A percentile compares a stretch with the other conserved stretches of the same genome.
phyloP scores from a whole-genome alignment of 2,888 invertebrate species.

The Hipparchia semele region DNA sequence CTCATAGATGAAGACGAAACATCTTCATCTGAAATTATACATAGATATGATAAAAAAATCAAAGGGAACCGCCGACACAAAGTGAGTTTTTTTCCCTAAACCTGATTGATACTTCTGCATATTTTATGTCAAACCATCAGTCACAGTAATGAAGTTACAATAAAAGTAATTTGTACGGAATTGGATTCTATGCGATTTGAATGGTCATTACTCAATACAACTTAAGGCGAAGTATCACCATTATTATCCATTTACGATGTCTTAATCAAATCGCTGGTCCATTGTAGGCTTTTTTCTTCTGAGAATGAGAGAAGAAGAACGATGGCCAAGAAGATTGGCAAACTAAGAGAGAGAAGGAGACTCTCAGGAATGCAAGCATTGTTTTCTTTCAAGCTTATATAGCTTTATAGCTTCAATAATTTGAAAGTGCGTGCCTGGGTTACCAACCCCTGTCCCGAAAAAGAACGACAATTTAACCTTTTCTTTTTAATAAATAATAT shows the following conservation, averaged over 20 bases:
- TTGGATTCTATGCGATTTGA: conserved; percentile 64
- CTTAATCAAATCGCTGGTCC: too few relatives aligned
- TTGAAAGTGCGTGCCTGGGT: too few relatives aligned
- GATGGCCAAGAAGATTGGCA: too few relatives aligned
- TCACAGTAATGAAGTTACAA: conserved; percentile 45
- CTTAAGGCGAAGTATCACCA: conserved; percentile 25
- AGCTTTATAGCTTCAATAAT: too few relatives aligned
- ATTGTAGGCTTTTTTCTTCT: too few relatives aligned
- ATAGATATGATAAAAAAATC: neutral
- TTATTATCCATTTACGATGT: neutral
- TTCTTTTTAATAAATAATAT: too few relatives aligned
- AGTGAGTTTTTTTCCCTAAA: conserved; percentile 4
- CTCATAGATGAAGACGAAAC: neutral
- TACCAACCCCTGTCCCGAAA: too few relatives aligned
- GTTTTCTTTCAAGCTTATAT: too few relatives aligned
- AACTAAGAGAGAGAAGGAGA: too few relatives aligned
- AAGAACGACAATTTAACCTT: too few relatives aligned
- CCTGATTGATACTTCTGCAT: conserved; percentile 49
- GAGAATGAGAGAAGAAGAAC: too few relatives aligned
- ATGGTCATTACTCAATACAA: conserved; percentile 65
- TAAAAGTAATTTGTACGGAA: conserved; percentile 53
- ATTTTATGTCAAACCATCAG: conserved; percentile 54
- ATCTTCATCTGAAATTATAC: neutral
- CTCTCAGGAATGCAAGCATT: too few relatives aligned
- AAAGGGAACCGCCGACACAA: conserved; percentile 10